Percentiles rank a stretch among this genome's conserved stretches.
phyloP scores from a whole-genome alignment of 2,888 invertebrate genomes.

The Tetrapedia diversipes region DNA sequence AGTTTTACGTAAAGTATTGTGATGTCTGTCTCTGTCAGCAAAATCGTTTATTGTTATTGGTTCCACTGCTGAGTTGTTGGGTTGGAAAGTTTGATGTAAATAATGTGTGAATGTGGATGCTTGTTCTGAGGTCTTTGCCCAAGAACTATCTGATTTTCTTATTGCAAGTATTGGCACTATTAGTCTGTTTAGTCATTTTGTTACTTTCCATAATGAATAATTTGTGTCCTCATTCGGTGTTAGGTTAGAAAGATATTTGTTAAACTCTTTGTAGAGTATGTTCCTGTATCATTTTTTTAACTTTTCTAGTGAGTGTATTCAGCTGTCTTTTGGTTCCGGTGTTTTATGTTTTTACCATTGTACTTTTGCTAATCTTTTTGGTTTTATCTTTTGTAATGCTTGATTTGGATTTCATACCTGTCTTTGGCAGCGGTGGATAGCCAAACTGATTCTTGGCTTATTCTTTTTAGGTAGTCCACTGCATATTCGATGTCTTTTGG shows the following conservation, averaged over 20 bases:
- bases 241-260: neutral
- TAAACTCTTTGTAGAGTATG: neutral
- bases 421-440: neutral
- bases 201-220: neutral
- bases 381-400: neutral
- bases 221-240: neutral
- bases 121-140: slow-evolving; percentile 9
- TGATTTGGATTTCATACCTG: neutral
- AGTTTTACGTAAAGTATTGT: neutral
- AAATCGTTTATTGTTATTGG: neutral
- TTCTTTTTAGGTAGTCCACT: neutral
- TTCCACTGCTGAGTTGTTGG: neutral
- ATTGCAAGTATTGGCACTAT: neutral
- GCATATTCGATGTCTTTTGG: too few species aligned
- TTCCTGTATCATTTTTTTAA: neutral
- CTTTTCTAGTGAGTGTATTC: neutral
- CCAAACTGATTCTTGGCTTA: neutral
- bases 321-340: neutral
- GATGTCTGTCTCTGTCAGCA: neutral
- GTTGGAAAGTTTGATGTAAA: neutral
- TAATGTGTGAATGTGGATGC: neutral
- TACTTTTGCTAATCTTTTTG: neutral
- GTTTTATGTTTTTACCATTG: neutral
- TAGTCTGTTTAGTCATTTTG: neutral
- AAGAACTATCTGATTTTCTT: neutral